Conservation (phyloP, 2,888 invertebrate genomes). For the Dexiosoma caninum region DNA sequence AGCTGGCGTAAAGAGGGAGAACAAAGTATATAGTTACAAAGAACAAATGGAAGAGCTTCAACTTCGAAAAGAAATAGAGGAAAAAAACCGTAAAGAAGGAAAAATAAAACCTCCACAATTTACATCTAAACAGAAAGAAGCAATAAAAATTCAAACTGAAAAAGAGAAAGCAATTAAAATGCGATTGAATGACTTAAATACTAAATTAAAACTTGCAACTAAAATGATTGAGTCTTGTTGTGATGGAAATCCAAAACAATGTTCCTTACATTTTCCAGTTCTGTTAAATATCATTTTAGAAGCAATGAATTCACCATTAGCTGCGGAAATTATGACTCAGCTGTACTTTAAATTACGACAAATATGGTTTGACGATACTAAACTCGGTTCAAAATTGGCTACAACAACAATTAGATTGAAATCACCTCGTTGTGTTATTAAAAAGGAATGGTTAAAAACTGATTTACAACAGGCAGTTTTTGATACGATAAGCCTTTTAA, state of each 20-base stretch:
- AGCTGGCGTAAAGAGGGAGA: conserved; percentile 91
- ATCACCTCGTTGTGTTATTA: conserved; percentile 89
- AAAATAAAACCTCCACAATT: conserved; percentile 85
- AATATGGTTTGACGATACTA: conserved; percentile 79
- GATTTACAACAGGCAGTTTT: conserved; percentile 81
- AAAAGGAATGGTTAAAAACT: conserved; percentile 87
- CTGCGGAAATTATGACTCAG: conserved; percentile 83
- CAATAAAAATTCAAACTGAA: conserved; percentile 89
- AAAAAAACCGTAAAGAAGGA: conserved; percentile 89
- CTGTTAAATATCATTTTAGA: conserved; percentile 72
- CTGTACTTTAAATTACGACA: conserved; percentile 82
- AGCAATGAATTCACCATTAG: conserved; percentile 86
- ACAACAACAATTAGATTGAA: conserved; percentile 85
- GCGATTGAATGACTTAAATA: conserved; percentile 81
- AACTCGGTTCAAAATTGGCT: conserved; percentile 82
- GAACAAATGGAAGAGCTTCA: conserved; percentile 97
- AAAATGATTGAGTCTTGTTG: conserved; percentile 74
- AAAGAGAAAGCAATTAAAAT: conserved; percentile 89
- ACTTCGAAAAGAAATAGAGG: conserved; percentile 93
- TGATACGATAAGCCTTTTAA: conserved; percentile 80
- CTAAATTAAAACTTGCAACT: conserved; percentile 71
- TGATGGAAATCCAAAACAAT: conserved; percentile 72
- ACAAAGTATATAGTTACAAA: conserved; percentile 96
- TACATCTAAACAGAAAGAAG: conserved; percentile 94
- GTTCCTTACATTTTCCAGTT: conserved; percentile 73